Evolutionary conservation across 2,888 invertebrate genomes (phyloP).

Genomic region (Ptychoptera contaminata): DNA sequence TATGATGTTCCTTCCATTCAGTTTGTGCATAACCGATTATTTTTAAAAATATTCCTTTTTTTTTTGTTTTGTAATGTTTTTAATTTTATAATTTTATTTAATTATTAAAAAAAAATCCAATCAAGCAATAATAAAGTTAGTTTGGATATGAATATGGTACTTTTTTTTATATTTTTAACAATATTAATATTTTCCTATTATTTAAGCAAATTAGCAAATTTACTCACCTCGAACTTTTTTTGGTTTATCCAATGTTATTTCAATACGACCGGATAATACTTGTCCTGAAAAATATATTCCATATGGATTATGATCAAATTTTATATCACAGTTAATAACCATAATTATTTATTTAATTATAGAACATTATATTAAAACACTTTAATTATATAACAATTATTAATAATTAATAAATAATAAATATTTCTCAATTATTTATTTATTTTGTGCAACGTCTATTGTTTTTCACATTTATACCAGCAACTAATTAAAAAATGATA

Average conservation of each 20-base stretch:
- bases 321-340: slow-evolving; percentile 11
- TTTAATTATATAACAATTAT: no score
- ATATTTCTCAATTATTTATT: no score
- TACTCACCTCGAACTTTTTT: slow-evolving; percentile 24
- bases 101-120: neutral
- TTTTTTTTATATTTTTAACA: no score
- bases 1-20: slow-evolving; percentile 32
- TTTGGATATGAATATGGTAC: neutral
- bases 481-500: no score
- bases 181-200: neutral
- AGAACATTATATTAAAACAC: no score
- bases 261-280: slow-evolving; percentile 22
- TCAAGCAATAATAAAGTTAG: neutral
- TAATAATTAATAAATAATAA: no score
- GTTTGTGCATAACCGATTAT: slow-evolving; percentile 36
- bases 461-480: no score
- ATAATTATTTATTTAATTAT: neutral
- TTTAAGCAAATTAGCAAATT: neutral
- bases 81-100: neutral
- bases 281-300: slow-evolving; percentile 24
- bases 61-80: neutral
- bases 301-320: slow-evolving; percentile 20
- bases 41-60: slow-evolving; percentile 35
- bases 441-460: no score
- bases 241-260: slow-evolving; percentile 21